Base-by-base conservation (phyloP, 2,113 vertebrate species). In the Brachirus orientalis region DNA sequence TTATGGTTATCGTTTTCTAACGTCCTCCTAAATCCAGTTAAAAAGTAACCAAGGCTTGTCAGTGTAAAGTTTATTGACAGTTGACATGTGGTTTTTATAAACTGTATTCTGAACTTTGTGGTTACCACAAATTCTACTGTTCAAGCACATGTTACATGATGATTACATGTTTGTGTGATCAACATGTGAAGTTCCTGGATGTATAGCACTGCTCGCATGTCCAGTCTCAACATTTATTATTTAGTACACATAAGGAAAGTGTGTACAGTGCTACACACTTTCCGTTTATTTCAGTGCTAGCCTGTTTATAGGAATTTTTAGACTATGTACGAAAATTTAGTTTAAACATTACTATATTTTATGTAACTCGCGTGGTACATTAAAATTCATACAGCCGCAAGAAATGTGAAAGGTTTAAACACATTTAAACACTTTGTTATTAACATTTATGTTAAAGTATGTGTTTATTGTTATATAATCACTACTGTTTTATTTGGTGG, bases 61-160 rank as follows among this genome's bases (percentile, higher is more conserved):
- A 63, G 56, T 66, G 71, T 70, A 75, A 84, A n/a, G 14, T 88
- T 91, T 92, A 91, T 67, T 57, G 72, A 76, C 54, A 44, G 46
- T 28, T 46, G 68, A 57, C 77, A 78, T 84, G 85, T 69, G 72
- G 36, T 80, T 84, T 38, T 84, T 80, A 61, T 85, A 77, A 77
- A 74, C 18, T 0, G 8, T 14, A 13, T 72, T 55, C 51, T 88
- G 89, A 79, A 90, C 89, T 90, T 87, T 87, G 74, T 22, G 69
- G 51, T n/a, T n/a, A n/a, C n/a, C n/a, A n/a, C n/a, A n/a, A n/a
- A n/a, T 28, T 28, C 28, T 28, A 28, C 28, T 28, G 28, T 28
- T 28, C 28, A 28, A 28, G 6, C 28, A n/a, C n/a, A n/a, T n/a
- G n/a, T n/a, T n/a, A n/a, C n/a, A n/a, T n/a, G n/a, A n/a, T n/a